A percentile compares a stretch with the other conserved stretches of the same genome.
Conservation (phyloP, 2,888 invertebrate genomes). For the Lapara coniferarum region DNA sequence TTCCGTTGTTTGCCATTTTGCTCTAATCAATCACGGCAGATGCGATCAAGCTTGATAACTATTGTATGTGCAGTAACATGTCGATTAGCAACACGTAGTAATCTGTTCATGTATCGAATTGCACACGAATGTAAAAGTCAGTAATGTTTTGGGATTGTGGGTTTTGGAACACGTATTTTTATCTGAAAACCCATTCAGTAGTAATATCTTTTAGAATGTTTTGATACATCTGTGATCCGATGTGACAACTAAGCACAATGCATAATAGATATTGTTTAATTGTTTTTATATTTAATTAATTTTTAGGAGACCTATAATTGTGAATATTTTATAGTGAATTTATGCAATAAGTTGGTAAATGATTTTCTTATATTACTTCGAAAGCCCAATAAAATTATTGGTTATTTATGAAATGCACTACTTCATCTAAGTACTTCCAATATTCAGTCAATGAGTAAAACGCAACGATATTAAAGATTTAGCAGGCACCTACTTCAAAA, state of each 20-base stretch:
- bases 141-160: neutral
- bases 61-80: neutral
- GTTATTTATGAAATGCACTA: neutral
- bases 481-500: neutral
- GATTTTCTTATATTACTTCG: too few relatives aligned
- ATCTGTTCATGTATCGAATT: conserved; percentile 1
- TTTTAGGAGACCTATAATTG: too few relatives aligned
- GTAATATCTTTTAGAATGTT: neutral
- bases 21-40: conserved; percentile 20
- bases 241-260: too few relatives aligned
- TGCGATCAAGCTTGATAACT: conserved; percentile 15
- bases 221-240: too few relatives aligned
- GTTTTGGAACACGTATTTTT: neutral
- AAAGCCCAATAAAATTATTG: too few relatives aligned
- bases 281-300: too few relatives aligned
- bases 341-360: too few relatives aligned
- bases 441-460: too few relatives aligned
- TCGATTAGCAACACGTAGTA: conserved; percentile 1
- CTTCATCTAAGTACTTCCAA: neutral
- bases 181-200: too few relatives aligned
- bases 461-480: neutral
- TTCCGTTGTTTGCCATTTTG: conserved; percentile 25
- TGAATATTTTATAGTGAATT: too few relatives aligned
- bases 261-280: too few relatives aligned
- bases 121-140: neutral